Percentiles rank a stretch among this genome's conserved stretches.
phyloP scores from a whole-genome alignment of 2,888 invertebrate genomes.

The Tipula helvola region DNA sequence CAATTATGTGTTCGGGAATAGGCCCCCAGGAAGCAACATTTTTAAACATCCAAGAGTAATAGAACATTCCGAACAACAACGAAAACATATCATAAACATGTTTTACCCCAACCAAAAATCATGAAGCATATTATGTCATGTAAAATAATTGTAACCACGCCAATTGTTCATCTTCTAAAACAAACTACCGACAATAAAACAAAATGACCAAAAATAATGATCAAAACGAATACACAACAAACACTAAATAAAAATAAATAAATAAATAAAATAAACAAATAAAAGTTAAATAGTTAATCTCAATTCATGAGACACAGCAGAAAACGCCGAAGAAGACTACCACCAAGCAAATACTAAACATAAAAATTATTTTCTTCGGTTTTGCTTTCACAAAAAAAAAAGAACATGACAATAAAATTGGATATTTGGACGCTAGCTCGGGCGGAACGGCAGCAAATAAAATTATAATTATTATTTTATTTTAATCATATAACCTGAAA shows the following conservation, averaged over 20 bases:
- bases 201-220: background rate
- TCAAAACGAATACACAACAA: background rate
- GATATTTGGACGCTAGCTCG: background rate
- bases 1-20: no score
- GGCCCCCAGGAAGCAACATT: no score
- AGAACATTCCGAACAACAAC: no score
- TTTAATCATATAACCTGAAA: background rate
- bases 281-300: background rate
- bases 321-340: background rate
- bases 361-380: background rate
- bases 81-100: no score
- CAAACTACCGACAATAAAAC: background rate
- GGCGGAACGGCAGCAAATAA: background rate
- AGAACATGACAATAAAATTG: background rate
- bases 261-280: background rate
- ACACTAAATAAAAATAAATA: background rate
- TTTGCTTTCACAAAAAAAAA: background rate
- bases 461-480: background rate
- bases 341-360: background rate
- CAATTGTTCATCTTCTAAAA: background rate
- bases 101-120: background rate
- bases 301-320: background rate
- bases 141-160: background rate
- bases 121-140: background rate
- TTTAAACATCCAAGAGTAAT: no score